Conservation (phyloP, 2,113 vertebrate species). For the Forbesichthys agassizii region DNA sequence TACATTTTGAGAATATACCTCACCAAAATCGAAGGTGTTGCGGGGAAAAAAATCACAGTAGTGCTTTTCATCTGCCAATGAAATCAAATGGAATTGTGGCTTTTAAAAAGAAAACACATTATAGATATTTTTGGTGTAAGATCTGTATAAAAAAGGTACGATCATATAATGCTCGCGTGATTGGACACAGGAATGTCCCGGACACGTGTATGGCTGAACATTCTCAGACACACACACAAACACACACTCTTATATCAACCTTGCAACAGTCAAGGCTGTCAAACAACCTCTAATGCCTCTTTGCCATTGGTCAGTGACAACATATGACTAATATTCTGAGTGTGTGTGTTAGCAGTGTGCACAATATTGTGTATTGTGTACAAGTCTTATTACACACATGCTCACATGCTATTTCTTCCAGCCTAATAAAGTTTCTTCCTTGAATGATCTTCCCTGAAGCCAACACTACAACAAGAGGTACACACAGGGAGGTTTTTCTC, state of each 20-base stretch:
- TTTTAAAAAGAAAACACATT: constrained; percentile 1
- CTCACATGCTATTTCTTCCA: too few species aligned
- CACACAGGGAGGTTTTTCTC: too few species aligned
- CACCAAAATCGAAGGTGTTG: constrained; percentile 9
- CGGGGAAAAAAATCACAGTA: constrained; percentile 12
- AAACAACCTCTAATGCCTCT: constrained; percentile 31
- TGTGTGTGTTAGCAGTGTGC: too few species aligned
- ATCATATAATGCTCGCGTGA: background rate
- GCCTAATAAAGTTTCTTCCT: too few species aligned
- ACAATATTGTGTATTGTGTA: too few species aligned
- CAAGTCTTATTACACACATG: too few species aligned
- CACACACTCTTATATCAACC: constrained; percentile 33
- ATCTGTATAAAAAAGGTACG: too few species aligned
- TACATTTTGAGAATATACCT: background rate
- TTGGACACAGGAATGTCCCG: background rate
- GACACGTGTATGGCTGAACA: background rate
- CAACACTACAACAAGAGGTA: too few species aligned
- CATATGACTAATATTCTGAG: constrained; percentile 49
- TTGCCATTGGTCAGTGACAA: constrained; percentile 48
- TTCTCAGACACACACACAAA: background rate
- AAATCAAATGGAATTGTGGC: background rate
- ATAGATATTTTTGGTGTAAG: too few species aligned
- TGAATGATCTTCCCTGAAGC: too few species aligned
- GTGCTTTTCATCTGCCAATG: constrained; percentile 13
- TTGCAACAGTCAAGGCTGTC: constrained; percentile 63